Conservation (phyloP, 2,113 vertebrate species). For the Nanorana parkeri region DNA sequence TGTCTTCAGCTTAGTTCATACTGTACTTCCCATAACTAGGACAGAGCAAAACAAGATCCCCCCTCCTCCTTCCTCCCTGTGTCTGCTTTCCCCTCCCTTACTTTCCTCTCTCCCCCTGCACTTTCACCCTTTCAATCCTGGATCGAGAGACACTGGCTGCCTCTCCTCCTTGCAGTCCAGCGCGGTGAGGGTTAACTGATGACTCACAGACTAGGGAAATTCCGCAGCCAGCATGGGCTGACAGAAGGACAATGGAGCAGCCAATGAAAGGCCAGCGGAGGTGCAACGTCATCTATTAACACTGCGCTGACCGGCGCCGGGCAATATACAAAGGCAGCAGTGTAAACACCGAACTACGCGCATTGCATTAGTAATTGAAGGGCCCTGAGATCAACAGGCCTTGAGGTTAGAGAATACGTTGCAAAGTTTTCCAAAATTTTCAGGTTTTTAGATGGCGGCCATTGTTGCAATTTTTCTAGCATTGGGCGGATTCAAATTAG, state of each 20-base stretch:
- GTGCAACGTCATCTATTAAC: background rate
- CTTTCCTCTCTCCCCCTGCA: background rate
- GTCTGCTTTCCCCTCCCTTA: constrained; percentile 4
- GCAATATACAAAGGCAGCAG: background rate
- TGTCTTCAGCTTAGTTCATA: background rate
- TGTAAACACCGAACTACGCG: background rate
- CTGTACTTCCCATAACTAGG: constrained; percentile 37
- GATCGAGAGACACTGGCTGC: background rate
- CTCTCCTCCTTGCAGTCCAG: background rate
- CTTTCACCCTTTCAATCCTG: constrained; percentile 27
- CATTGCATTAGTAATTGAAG: background rate
- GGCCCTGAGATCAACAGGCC: too few species aligned
- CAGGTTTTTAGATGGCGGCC: too few species aligned
- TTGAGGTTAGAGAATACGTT: too few species aligned
- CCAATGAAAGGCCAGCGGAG: constrained; percentile 15
- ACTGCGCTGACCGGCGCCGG: background rate
- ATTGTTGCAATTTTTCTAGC: too few species aligned
- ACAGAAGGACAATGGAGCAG: constrained; percentile 13
- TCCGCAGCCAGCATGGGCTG: constrained; percentile 39
- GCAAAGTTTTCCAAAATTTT: too few species aligned
- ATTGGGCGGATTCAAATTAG: too few species aligned
- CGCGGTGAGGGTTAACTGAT: background rate
- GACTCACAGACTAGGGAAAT: constrained; percentile 36
- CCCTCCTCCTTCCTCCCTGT: background rate
- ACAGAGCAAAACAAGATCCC: constrained; percentile 37